Evolutionary conservation across 2,888 invertebrate genomes (phyloP), one percentile per base, ranked within the genome.

Genomic region (Cantharis nigra): DNA sequence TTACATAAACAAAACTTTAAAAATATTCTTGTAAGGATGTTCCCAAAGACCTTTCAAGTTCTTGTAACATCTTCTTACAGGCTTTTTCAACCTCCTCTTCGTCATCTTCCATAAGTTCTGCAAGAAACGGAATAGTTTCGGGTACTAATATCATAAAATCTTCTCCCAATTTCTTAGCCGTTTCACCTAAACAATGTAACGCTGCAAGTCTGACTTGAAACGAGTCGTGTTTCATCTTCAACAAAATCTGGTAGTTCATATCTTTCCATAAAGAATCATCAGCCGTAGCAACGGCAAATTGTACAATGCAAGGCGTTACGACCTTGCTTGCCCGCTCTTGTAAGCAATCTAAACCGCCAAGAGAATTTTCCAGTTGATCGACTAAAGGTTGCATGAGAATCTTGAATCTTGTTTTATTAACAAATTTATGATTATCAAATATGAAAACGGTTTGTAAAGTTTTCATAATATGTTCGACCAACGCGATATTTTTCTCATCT

Each of bases 111-210:
- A 98, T 90, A 14, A 98, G 90, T 86, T 98, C 98, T 0, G 97
- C 96, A 49, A 98, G 90, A 91, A 98, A 98, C 0, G 98, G 98
- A 79, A 98, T 95, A 4, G 97, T 97, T 86, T 98, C 98, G 0
- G 98, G 97, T 71, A 98, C 88, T 0, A 98, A 90, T 0, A 96
- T 93, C 83, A 97, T 91, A 89, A 97, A 98, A 85, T 96, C 96
- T 86, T 96, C 96, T 3, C 96, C 97, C 1, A 98, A 90, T 86
- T 95, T 96, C 70, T 92, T 92, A 3, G 96, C 96, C 84, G 97
- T 92, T 82, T 94, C 94, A 72, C 95, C 93, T 81, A 96, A 89
- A 79, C 93, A 93, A 80, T 93, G 91, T 63, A 97, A 89, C 0
- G 95, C 92, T 71, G 91, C 91, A 71, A 96, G 90, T 74, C 96